Conservation (phyloP, 1,140 invertebrate genomes). For the Eupristina koningsbergeri region DNA sequence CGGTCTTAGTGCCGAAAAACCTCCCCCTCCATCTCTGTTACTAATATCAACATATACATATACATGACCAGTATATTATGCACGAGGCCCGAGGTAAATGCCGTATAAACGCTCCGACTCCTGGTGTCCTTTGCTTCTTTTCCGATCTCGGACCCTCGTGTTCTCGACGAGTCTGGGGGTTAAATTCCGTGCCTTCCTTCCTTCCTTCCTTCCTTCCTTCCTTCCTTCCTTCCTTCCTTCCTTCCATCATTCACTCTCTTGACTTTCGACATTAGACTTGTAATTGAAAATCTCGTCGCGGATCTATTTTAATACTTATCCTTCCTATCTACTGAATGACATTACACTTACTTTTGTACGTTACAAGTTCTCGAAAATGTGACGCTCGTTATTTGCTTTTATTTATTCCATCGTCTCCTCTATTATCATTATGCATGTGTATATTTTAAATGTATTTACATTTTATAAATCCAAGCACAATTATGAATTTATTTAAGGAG, state of each 20-base stretch:
- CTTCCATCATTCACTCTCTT: slow-evolving; percentile 15
- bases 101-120: background rate
- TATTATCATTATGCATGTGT: too few species aligned
- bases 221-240: background rate
- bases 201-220: background rate
- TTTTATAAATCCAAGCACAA: too few species aligned
- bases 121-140: background rate
- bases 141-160: background rate
- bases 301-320: background rate
- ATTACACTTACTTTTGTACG: too few species aligned
- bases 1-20: slow-evolving; percentile 23
- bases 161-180: background rate
- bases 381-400: too few species aligned
- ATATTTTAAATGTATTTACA: too few species aligned
- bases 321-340: too few species aligned
- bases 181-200: background rate
- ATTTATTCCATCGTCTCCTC: too few species aligned
- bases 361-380: too few species aligned
- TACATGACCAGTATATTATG: slow-evolving; percentile 46
- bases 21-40: slow-evolving; percentile 21
- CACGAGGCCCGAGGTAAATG: slow-evolving; percentile 17
- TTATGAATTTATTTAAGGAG: too few species aligned
- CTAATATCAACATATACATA: too few species aligned
- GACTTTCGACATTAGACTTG: slow-evolving; percentile 20
- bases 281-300: slow-evolving; percentile 20